phyloP scores from a whole-genome alignment of 2,888 invertebrate species.

The Rhopalosiphum nymphaeae region DNA sequence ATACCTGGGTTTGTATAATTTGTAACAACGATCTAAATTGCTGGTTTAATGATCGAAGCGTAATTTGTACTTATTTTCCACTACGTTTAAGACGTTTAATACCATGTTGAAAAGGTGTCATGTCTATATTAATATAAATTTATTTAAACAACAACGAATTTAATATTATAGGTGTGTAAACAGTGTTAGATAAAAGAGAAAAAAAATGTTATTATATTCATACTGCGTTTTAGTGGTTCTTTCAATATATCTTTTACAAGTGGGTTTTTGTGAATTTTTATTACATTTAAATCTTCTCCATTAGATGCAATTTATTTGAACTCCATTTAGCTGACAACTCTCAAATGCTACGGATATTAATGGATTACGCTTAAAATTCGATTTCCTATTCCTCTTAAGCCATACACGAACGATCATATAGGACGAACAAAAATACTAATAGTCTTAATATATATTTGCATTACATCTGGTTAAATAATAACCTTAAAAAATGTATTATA shows the following conservation, averaged over 20 bases:
- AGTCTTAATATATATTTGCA: not conserved
- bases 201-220: not conserved
- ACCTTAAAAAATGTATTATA: not conserved
- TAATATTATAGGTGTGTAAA: too few relatives aligned
- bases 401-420: not conserved
- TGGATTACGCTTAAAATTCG: slow-evolving; percentile 22
- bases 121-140: not conserved
- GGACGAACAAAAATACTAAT: not conserved
- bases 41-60: not conserved
- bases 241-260: not conserved
- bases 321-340: slow-evolving; percentile 36
- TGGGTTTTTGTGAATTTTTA: slow-evolving; percentile 2
- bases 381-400: not conserved
- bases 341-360: slow-evolving; percentile 38
- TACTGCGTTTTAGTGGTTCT: not conserved
- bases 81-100: not conserved
- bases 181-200: not conserved
- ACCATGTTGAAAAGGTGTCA: not conserved
- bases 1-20: not conserved
- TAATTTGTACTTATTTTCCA: not conserved
- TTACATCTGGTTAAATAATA: not conserved
- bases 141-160: not conserved
- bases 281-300: slow-evolving; percentile 35
- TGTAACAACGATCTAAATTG: not conserved
- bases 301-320: slow-evolving; percentile 18